Evolutionary conservation across 2,113 vertebrate species (phyloP).

Genomic region (Syrmaticus mikado): DNA sequence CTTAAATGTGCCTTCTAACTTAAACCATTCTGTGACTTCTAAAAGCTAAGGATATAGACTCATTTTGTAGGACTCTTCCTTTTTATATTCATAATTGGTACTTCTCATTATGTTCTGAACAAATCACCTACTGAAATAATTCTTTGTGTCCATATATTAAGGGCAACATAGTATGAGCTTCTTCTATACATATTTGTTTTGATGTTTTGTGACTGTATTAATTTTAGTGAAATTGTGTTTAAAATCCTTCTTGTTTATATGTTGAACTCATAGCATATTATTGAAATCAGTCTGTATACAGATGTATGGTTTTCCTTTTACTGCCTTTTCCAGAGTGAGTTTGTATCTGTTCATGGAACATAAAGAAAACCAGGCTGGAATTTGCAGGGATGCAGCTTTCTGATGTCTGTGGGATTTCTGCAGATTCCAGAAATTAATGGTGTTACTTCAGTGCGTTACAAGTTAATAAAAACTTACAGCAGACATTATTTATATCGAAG

Average conservation of each 20-base stretch:
- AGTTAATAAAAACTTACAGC: background rate
- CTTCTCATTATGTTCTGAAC: background rate
- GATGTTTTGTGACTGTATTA: conserved; percentile 16
- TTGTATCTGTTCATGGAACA: background rate
- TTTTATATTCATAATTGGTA: background rate
- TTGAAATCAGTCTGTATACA: conserved; percentile 14
- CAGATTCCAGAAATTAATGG: background rate
- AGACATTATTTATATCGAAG: background rate
- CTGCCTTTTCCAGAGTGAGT: background rate
- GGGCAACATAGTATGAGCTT: background rate
- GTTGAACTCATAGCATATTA: background rate
- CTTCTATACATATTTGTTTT: conserved; percentile 22
- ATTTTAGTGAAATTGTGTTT: conserved; percentile 47
- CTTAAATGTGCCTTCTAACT: too few species aligned
- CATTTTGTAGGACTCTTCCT: background rate
- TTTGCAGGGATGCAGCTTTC: background rate
- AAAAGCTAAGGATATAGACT: background rate
- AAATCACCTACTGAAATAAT: background rate
- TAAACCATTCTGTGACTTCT: background rate
- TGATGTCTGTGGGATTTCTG: background rate
- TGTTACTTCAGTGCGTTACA: background rate
- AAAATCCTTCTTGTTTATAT: conserved; percentile 28
- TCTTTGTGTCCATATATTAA: background rate
- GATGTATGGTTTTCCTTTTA: background rate
- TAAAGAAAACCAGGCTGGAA: background rate